These are phyloP conservation scores for Allacma fusca DNA, from an alignment of 2,888 invertebrate species.

Conservation along the genomic window DNA sequence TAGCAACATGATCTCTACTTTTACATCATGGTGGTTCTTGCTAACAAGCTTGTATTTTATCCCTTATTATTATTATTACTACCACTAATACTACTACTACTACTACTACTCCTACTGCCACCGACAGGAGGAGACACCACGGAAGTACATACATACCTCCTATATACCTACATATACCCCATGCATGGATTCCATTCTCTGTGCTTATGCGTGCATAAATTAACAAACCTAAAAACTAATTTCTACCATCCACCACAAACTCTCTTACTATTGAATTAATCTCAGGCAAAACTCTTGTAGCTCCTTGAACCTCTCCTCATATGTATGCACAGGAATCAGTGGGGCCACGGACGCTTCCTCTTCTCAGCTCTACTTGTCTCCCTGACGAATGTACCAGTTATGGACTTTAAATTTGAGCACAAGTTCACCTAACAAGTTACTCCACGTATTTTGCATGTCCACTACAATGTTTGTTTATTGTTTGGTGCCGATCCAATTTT, in stretches of 20 bases:
- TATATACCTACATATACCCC: not conserved
- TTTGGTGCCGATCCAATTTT: too few relatives aligned
- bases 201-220: constrained; percentile 38
- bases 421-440: too few relatives aligned
- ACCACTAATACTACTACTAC: not conserved
- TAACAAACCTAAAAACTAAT: constrained; percentile 41
- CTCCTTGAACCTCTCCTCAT: too few relatives aligned
- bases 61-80: constrained; percentile 3
- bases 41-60: constrained; percentile 11
- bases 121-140: too few relatives aligned
- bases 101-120: not conserved
- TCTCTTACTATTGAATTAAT: constrained; percentile 37
- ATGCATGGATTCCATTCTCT: not conserved
- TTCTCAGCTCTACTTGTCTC: too few relatives aligned
- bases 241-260: constrained; percentile 28
- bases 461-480: too few relatives aligned
- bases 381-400: too few relatives aligned
- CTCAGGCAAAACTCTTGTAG: constrained; percentile 44
- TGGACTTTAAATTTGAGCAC: too few relatives aligned
- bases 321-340: too few relatives aligned
- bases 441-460: too few relatives aligned
- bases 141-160: too few relatives aligned
- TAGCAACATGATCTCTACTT: not conserved
- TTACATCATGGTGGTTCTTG: not conserved
- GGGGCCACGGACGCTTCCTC: too few relatives aligned